These are phyloP conservation scores for Barypeithes pellucidus DNA, from an alignment of 2,888 invertebrate species.

Conservation along the genomic window DNA sequence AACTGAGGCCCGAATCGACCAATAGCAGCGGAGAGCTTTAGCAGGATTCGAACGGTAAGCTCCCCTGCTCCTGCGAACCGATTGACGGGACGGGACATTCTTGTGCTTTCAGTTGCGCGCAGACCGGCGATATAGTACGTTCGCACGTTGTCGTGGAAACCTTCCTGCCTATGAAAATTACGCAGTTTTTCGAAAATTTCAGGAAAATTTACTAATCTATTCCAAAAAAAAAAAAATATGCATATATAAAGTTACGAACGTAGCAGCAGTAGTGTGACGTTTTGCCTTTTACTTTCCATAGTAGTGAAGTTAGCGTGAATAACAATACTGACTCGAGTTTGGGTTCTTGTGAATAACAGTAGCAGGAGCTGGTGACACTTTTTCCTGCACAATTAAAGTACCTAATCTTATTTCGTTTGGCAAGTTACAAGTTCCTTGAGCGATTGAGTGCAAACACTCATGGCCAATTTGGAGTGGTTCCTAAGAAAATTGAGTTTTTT, in stretches of 20 bases:
- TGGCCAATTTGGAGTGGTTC: slow-evolving; percentile 39
- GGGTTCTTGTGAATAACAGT: slow-evolving; percentile 43
- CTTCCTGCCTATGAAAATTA: slow-evolving; percentile 18
- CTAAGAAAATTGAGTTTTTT: slow-evolving; percentile 36
- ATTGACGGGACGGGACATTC: slow-evolving; percentile 41
- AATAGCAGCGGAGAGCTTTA: slow-evolving; percentile 46
- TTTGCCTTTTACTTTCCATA: neutral
- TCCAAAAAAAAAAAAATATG: neutral
- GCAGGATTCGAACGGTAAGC: slow-evolving; percentile 42
- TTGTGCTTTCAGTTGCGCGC: slow-evolving; percentile 48
- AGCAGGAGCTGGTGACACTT: slow-evolving; percentile 41
- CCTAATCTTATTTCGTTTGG: neutral
- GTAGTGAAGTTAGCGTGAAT: slow-evolving; percentile 15
- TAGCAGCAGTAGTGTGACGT: slow-evolving; percentile 10
- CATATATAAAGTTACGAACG: neutral
- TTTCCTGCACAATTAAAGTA: slow-evolving; percentile 7
- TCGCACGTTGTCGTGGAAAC: slow-evolving; percentile 10
- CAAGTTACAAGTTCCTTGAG: neutral
- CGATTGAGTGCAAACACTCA: neutral
- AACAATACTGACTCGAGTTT: slow-evolving; percentile 45
- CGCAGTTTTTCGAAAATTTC: slow-evolving; percentile 3
- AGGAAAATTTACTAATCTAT: neutral
- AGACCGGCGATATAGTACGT: slow-evolving; percentile 38
- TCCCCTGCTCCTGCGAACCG: slow-evolving; percentile 44
- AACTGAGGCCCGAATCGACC: slow-evolving; percentile 42